A percentile compares a stretch with the other conserved stretches of the same genome.
Conservation (phyloP, 2,888 invertebrate genomes). For the Melanostoma mellinum region DNA sequence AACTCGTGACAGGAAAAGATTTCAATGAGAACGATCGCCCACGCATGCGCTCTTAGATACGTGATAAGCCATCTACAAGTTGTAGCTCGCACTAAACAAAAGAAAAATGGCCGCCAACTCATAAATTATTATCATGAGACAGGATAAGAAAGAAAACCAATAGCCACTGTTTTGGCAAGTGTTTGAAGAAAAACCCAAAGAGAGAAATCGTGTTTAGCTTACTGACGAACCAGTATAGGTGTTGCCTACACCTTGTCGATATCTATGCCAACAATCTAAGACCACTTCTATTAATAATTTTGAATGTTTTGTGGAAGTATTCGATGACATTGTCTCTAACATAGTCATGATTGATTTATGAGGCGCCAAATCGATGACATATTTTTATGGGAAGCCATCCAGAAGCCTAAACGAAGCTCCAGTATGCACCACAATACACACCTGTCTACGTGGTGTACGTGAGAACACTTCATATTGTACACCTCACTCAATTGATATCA, state of each 20-base stretch:
- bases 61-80: constrained; percentile 26
- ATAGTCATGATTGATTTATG: constrained; percentile 51
- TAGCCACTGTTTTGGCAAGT: constrained; percentile 11
- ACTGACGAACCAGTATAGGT: neutral
- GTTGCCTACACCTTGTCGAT: neutral
- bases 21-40: constrained; percentile 5
- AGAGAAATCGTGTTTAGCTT: neutral
- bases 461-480: constrained; percentile 51
- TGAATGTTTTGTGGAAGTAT: constrained; percentile 39
- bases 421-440: constrained; percentile 34
- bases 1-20: too few species aligned
- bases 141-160: constrained; percentile 25
- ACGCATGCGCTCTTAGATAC: constrained; percentile 4
- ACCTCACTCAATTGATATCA: constrained; percentile 22
- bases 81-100: neutral
- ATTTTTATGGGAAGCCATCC: constrained; percentile 46
- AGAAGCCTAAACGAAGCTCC: neutral
- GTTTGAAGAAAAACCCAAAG: neutral
- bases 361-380: constrained; percentile 61
- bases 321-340: constrained; percentile 13
- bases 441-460: constrained; percentile 43
- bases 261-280: neutral
- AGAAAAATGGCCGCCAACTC: constrained; percentile 26
- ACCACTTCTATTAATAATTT: constrained; percentile 21
- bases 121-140: constrained; percentile 6